Evolutionary conservation across 2,113 vertebrate species (phyloP).

Genomic region (Dipodomys ordii): DNA sequence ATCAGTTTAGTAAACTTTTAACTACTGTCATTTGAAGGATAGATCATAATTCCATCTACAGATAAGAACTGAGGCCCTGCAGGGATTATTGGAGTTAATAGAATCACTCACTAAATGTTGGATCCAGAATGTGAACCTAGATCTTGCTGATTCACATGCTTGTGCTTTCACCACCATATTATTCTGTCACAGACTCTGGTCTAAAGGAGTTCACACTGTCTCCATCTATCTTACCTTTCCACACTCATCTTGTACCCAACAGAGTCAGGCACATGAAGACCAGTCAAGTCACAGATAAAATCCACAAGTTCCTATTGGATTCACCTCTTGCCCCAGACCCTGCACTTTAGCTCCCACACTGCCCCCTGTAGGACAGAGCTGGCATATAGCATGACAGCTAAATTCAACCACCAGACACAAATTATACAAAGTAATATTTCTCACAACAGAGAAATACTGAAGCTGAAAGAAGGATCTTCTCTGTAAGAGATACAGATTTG

Average conservation of each 20-base stretch:
- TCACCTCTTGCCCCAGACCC: background rate
- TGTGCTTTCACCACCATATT: background rate
- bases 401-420: constrained; percentile 18
- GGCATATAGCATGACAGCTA: background rate
- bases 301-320: background rate
- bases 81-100: background rate
- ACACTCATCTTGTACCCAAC: background rate
- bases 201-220: background rate
- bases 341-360: background rate
- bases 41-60: background rate
- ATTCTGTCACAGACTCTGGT: background rate
- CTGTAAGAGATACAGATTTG: background rate
- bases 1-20: constrained; percentile 26
- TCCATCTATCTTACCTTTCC: background rate
- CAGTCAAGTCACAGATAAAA: background rate
- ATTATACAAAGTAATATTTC: background rate
- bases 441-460: background rate
- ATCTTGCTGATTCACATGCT: background rate
- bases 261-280: background rate
- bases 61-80: background rate
- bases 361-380: background rate
- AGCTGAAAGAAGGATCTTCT: background rate
- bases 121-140: background rate
- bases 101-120: background rate
- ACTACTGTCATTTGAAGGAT: background rate